phyloP scores from a whole-genome alignment of 1,140 invertebrate species.

The Nomia melanderi region DNA sequence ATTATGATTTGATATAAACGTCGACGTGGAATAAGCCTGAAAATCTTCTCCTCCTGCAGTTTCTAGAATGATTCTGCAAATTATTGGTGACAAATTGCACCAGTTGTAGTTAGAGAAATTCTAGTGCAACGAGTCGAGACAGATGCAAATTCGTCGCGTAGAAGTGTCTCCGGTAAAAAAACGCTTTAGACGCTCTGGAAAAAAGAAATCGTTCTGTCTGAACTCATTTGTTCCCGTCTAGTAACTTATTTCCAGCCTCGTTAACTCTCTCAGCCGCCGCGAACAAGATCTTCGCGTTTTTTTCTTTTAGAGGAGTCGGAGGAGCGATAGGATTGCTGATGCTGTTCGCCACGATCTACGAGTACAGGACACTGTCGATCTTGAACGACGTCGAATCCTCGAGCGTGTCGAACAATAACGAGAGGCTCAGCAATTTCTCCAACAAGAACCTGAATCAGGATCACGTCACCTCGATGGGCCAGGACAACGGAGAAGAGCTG shows the following conservation, averaged over 20 bases:
- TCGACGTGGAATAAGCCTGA: too few relatives aligned
- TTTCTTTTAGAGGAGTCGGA: constrained; percentile 78
- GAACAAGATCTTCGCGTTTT: neutral
- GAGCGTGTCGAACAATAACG: constrained; percentile 76
- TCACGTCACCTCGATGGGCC: constrained; percentile 63
- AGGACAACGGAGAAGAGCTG: constrained; percentile 74
- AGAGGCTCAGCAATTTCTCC: constrained; percentile 69
- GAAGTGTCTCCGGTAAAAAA: neutral
- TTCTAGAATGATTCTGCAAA: too few relatives aligned
- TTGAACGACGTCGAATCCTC: constrained; percentile 72
- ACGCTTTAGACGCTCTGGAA: neutral
- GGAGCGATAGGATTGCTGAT: constrained; percentile 81
- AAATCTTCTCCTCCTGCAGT: too few relatives aligned
- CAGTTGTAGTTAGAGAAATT: too few relatives aligned
- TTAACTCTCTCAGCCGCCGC: too few relatives aligned
- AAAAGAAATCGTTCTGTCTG: neutral
- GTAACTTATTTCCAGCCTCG: too few relatives aligned
- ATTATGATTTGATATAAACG: too few relatives aligned
- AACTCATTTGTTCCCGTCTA: too few relatives aligned
- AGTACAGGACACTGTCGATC: constrained; percentile 69
- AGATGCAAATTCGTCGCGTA: neutral
- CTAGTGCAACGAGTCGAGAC: too few relatives aligned
- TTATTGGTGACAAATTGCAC: too few relatives aligned
- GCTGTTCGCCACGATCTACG: constrained; percentile 83
- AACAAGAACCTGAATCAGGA: constrained; percentile 75